phyloP scores from a whole-genome alignment of 2,113 vertebrate genomes.

The Penelope pileata region DNA sequence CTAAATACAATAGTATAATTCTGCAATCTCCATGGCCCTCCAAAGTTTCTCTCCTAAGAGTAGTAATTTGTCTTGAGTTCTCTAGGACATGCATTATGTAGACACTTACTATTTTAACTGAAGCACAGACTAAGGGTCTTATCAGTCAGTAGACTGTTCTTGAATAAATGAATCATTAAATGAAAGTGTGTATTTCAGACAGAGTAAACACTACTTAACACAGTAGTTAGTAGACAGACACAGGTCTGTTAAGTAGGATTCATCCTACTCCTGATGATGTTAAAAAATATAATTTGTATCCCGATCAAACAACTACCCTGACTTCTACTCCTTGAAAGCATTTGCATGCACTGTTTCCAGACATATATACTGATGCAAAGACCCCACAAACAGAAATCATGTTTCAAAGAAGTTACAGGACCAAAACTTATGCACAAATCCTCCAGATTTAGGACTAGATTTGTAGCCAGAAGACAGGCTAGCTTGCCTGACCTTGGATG shows the following conservation, averaged over 20 bases:
- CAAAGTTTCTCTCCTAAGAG: not conserved
- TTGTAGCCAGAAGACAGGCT: not conserved
- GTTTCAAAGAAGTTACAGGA: not conserved
- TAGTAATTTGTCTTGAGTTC: not conserved
- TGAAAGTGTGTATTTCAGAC: not conserved
- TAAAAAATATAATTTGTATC: not conserved
- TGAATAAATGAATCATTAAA: conserved; percentile 41
- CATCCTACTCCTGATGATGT: not conserved
- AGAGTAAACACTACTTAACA: too few species aligned
- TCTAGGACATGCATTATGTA: not conserved
- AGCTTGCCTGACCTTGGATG: too few species aligned
- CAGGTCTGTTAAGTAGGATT: not conserved
- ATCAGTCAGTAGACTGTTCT: conserved; percentile 3
- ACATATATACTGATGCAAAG: not conserved
- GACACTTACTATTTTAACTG: conserved; percentile 14
- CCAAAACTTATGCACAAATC: not conserved
- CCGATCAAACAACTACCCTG: not conserved
- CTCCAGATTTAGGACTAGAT: not conserved
- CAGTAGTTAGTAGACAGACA: too few species aligned
- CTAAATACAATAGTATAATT: conserved; percentile 5
- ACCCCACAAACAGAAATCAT: not conserved
- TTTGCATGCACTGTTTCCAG: not conserved
- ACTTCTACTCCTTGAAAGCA: not conserved
- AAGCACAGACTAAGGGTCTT: not conserved
- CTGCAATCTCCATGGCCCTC: not conserved